phyloP scores from a whole-genome alignment of 2,113 vertebrate genomes.

The Semicossyphus pulcher region DNA sequence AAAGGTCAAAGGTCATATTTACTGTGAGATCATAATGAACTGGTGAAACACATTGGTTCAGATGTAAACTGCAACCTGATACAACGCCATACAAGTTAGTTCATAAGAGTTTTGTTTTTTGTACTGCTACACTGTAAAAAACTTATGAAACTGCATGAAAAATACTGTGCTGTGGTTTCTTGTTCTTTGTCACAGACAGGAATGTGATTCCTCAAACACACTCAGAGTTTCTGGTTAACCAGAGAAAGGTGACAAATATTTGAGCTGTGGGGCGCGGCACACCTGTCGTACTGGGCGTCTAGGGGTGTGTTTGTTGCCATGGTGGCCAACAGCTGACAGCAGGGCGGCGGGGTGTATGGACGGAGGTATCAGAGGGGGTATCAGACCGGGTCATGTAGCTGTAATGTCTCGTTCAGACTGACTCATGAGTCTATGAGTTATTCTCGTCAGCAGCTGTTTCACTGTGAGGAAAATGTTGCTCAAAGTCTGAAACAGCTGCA shows the following conservation, averaged over 20 bases:
- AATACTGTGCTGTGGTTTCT: no score
- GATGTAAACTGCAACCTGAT: no score
- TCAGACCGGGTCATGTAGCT: neutral
- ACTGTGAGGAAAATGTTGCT: no score
- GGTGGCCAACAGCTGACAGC: constrained; percentile 42
- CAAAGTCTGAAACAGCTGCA: no score
- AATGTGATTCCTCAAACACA: neutral
- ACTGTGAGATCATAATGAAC: no score
- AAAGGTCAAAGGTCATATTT: no score
- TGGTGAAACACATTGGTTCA: no score
- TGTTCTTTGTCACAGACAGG: neutral
- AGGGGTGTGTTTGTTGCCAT: constrained; percentile 20
- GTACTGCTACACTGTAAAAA: no score
- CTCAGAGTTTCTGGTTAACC: neutral
- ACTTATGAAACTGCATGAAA: no score
- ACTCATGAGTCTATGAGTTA: constrained; percentile 3
- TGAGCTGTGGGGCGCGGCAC: constrained; percentile 8
- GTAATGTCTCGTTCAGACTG: neutral
- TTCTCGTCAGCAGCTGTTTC: neutral
- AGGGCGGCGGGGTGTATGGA: neutral
- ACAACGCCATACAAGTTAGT: no score
- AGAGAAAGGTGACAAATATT: constrained; percentile 22
- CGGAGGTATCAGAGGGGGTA: no score
- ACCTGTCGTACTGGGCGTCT: constrained; percentile 14
- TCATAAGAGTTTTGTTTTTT: no score